Conservation (phyloP, 2,888 invertebrate species). For the Corythucha ciliata region DNA sequence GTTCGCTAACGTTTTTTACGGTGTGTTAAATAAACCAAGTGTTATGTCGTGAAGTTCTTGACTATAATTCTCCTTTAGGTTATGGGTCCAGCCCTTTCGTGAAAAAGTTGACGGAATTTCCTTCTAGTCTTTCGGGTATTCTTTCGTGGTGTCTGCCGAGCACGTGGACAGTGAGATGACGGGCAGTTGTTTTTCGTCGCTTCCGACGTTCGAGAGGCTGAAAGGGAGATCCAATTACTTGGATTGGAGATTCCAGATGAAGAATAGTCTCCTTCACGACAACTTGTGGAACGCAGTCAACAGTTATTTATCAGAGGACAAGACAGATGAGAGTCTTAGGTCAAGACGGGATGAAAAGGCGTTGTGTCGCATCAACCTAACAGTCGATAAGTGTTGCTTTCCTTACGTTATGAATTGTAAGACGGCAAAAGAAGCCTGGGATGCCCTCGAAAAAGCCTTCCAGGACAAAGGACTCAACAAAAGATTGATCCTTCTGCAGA, state of each 20-base stretch:
- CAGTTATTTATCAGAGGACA: constrained; percentile 1
- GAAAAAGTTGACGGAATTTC: too few species aligned
- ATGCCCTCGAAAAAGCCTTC: constrained; percentile 11
- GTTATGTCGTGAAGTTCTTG: too few species aligned
- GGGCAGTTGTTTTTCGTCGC: too few species aligned
- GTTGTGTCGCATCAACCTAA: neutral
- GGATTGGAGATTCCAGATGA: constrained; percentile 18
- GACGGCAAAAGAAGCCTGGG: constrained; percentile 15
- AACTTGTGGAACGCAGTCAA: neutral
- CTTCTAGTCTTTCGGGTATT: too few species aligned
- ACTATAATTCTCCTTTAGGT: too few species aligned
- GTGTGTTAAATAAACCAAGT: too few species aligned
- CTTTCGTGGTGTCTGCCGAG: too few species aligned
- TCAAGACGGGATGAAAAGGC: constrained; percentile 13
- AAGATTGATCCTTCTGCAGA: neutral
- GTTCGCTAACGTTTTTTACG: too few species aligned
- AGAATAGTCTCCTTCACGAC: constrained; percentile 1
- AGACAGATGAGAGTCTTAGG: neutral
- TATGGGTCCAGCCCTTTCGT: too few species aligned
- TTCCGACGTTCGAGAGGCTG: constrained; percentile 18
- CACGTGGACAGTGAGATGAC: too few species aligned
- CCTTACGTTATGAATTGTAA: constrained; percentile 2
- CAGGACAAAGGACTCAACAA: constrained; percentile 7
- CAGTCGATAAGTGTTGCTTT: constrained; percentile 8
- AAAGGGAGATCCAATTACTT: constrained; percentile 10